Conservation (phyloP, 2,797 vertebrate genomes). For the Bradypus variegatus region DNA sequence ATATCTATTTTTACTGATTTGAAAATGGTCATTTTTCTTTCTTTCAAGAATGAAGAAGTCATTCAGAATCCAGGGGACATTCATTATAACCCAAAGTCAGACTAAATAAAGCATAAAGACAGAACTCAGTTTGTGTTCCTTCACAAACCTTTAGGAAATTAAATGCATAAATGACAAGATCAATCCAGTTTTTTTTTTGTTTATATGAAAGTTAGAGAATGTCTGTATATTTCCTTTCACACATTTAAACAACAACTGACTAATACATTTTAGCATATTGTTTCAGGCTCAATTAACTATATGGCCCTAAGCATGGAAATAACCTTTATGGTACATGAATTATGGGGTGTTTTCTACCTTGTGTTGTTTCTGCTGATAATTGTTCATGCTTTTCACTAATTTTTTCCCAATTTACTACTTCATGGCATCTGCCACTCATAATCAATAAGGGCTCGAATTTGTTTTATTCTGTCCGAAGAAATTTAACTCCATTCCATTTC, state of each 20-base stretch:
- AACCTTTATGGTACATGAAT: not conserved
- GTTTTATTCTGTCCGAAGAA: not conserved
- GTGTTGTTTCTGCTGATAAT: not conserved
- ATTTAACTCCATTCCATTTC: not conserved
- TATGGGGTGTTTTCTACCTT: not conserved
- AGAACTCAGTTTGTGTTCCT: not conserved
- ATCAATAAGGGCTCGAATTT: not conserved
- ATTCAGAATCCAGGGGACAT: not conserved
- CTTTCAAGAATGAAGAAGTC: not conserved
- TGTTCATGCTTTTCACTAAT: not conserved
- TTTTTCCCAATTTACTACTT: not conserved
- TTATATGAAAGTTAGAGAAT: not conserved
- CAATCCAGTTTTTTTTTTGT: not conserved
- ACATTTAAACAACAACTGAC: not conserved
- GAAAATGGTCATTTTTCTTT: not conserved
- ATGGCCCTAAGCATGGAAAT: not conserved
- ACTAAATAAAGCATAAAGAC: not conserved
- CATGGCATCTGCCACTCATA: not conserved
- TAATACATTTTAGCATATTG: not conserved
- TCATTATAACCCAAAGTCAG: not conserved
- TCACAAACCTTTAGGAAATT: not conserved
- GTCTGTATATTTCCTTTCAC: not conserved
- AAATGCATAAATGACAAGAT: not conserved
- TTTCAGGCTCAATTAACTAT: not conserved
- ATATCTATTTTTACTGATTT: not conserved